phyloP scores from a whole-genome alignment of 2,888 invertebrate species.

The Ganaspis brasiliensis region DNA sequence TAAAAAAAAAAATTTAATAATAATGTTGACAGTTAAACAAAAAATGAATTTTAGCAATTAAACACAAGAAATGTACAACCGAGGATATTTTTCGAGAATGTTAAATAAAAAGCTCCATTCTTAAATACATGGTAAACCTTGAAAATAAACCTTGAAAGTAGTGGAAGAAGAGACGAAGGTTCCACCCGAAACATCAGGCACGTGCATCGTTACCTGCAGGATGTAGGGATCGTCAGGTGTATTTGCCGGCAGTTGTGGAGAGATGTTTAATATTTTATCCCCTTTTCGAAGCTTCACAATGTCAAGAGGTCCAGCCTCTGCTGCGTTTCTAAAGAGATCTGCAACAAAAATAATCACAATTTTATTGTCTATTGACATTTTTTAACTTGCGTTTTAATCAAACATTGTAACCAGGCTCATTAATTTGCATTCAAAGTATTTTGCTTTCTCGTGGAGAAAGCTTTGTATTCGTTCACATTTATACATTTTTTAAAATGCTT shows the following conservation, averaged over 20 bases:
- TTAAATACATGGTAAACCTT: slow-evolving; percentile 43
- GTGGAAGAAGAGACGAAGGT: slow-evolving; percentile 37
- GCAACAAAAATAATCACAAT: slow-evolving; percentile 70
- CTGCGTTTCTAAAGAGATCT: slow-evolving; percentile 86
- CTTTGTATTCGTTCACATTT: no score
- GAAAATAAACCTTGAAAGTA: slow-evolving; percentile 44
- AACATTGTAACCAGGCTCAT: no score
- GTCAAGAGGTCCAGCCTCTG: slow-evolving; percentile 86
- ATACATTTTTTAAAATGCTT: no score
- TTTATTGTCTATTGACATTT: no score
- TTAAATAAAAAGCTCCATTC: slow-evolving; percentile 26
- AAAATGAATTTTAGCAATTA: not conserved
- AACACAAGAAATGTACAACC: not conserved
- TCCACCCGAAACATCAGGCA: slow-evolving; percentile 32
- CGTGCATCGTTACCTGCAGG: slow-evolving; percentile 79
- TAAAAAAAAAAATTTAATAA: not conserved
- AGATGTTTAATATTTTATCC: slow-evolving; percentile 85
- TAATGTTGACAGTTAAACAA: not conserved
- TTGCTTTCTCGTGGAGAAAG: no score
- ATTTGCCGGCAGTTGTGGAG: slow-evolving; percentile 83
- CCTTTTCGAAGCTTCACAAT: slow-evolving; percentile 85
- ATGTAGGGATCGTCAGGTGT: slow-evolving; percentile 82
- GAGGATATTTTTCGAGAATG: not conserved
- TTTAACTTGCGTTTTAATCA: no score
- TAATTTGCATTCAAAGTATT: no score